These are phyloP conservation scores for Dissostichus mawsoni DNA, from an alignment of 2,113 vertebrate genomes.

Conservation along the genomic window DNA sequence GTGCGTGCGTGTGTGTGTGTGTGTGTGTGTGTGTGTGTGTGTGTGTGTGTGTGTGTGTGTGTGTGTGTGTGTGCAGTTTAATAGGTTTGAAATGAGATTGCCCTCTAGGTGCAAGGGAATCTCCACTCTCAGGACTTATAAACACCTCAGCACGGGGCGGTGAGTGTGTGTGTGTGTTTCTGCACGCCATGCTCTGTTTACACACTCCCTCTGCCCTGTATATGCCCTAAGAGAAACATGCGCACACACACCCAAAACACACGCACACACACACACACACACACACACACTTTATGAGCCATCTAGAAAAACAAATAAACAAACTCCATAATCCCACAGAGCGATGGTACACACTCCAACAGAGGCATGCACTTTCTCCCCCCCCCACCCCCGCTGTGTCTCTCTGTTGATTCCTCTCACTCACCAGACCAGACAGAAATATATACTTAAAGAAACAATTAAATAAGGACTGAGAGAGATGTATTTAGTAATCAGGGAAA, in stretches of 20 bases:
- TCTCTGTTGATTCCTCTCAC: conserved; percentile 18
- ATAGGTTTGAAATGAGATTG: conserved; percentile 38
- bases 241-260: conserved; percentile 14
- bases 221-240: conserved; percentile 42
- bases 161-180: conserved; percentile 17
- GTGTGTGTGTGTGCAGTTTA: neutral
- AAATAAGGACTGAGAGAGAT: neutral
- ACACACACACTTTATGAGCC: conserved; percentile 59
- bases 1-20: neutral
- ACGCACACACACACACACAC: conserved; percentile 21
- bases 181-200: conserved; percentile 35
- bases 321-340: conserved; percentile 51
- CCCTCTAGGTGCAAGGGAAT: conserved; percentile 54
- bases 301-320: conserved; percentile 70
- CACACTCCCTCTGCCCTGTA: conserved; percentile 58
- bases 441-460: neutral
- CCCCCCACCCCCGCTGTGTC: conserved; percentile 15
- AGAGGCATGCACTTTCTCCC: conserved; percentile 35
- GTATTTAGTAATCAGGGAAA: neutral
- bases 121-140: conserved; percentile 56
- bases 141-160: conserved; percentile 60
- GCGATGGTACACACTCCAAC: conserved; percentile 18
- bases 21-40: neutral
- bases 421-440: neutral
- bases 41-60: neutral